Conservation (phyloP, 2,888 invertebrate species). For the Villa cingulata region DNA sequence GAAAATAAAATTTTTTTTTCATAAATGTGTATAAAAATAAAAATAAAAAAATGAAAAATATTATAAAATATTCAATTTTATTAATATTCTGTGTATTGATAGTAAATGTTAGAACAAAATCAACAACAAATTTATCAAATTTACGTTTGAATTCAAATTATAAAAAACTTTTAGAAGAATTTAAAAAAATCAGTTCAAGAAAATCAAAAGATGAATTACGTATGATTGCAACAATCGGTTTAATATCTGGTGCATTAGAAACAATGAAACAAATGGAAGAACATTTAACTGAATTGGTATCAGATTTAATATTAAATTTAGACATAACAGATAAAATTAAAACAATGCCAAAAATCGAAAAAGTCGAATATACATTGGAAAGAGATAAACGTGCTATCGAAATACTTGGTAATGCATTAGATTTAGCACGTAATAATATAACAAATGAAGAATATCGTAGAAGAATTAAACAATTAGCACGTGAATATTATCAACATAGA, state of each 20-base stretch:
- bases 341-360: conserved; percentile 22
- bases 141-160: conserved; percentile 24
- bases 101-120: conserved; percentile 12
- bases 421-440: conserved; percentile 22
- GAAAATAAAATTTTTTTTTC: too few relatives aligned
- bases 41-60: too few relatives aligned
- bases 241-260: conserved; percentile 28
- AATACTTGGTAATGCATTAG: conserved; percentile 27
- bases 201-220: conserved; percentile 25
- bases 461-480: conserved; percentile 15
- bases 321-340: conserved; percentile 17
- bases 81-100: conserved; percentile 6
- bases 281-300: conserved; percentile 22
- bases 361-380: conserved; percentile 25
- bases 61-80: too few relatives aligned
- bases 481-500: not conserved
- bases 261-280: conserved; percentile 28
- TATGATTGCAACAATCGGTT: conserved; percentile 25
- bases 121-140: conserved; percentile 13
- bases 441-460: conserved; percentile 19
- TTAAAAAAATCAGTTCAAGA: conserved; percentile 24
- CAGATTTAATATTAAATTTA: conserved; percentile 24
- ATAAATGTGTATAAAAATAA: too few relatives aligned
- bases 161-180: conserved; percentile 25
- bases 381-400: conserved; percentile 28